Evolutionary conservation across 2,113 vertebrate genomes (phyloP).

Genomic region (Nibea coibor): DNA sequence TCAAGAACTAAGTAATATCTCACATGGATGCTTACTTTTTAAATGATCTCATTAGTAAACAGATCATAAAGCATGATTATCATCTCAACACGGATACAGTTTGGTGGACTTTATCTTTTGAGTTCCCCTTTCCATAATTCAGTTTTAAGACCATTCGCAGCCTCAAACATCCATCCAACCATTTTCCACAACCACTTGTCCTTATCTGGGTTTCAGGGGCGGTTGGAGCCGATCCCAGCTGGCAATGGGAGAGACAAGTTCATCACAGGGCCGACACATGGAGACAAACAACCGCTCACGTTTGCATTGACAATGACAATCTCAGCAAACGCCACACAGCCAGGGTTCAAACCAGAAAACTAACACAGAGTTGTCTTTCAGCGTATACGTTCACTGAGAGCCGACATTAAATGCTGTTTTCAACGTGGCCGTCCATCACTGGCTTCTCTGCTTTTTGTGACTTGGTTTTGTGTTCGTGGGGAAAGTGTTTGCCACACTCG

Average conservation of each 20-base stretch:
- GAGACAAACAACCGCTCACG: too few relatives aligned
- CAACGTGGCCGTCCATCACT: not conserved
- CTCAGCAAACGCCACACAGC: too few relatives aligned
- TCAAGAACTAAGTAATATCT: not conserved
- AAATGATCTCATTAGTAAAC: not conserved
- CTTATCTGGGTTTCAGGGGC: too few relatives aligned
- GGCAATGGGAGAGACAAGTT: too few relatives aligned
- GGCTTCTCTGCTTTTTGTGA: not conserved
- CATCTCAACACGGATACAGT: not conserved
- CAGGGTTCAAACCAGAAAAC: too few relatives aligned
- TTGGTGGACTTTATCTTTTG: not conserved
- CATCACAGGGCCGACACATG: too few relatives aligned
- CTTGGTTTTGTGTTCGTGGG: conserved; percentile 6
- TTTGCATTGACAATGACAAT: too few relatives aligned
- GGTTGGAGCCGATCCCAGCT: too few relatives aligned
- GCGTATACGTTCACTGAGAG: not conserved
- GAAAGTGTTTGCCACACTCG: conserved; percentile 21
- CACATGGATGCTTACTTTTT: not conserved
- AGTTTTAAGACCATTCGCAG: not conserved
- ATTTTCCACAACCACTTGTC: too few relatives aligned
- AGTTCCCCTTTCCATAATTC: not conserved
- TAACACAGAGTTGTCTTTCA: too few relatives aligned
- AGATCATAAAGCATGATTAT: not conserved
- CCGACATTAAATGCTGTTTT: not conserved
- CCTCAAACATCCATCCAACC: not conserved